Conservation (phyloP, 2,888 invertebrate genomes). For the Lepidonotus clava region DNA sequence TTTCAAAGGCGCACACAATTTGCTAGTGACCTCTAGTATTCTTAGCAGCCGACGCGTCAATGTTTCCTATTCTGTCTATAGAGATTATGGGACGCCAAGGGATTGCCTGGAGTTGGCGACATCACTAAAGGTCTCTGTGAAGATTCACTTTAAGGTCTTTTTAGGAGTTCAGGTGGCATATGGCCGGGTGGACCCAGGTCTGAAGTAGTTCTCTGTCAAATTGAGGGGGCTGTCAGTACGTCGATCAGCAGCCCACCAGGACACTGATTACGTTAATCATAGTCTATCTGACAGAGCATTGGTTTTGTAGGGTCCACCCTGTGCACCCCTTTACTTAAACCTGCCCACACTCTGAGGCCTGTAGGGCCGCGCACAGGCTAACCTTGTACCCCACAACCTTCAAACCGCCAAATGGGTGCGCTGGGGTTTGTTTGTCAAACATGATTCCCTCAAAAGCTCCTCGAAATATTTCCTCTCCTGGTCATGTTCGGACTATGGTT, state of each 20-base stretch:
- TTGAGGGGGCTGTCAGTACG: neutral
- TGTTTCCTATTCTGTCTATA: no score
- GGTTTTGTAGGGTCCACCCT: neutral
- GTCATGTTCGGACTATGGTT: no score
- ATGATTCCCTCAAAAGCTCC: neutral
- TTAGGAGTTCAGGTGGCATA: no score
- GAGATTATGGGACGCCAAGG: no score
- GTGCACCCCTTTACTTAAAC: conserved; percentile 16
- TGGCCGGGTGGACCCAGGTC: neutral
- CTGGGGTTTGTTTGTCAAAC: conserved; percentile 3
- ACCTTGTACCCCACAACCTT: neutral
- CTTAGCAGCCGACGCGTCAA: no score
- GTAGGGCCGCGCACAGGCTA: neutral
- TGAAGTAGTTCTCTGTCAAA: neutral
- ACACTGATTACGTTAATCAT: conserved; percentile 12
- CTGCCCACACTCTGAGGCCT: neutral
- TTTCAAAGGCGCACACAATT: no score
- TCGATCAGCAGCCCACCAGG: neutral
- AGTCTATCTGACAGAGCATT: conserved; percentile 17
- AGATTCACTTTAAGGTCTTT: no score
- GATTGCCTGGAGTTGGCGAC: no score
- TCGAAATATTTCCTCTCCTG: neutral
- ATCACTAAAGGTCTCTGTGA: no score
- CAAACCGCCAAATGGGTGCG: neutral
- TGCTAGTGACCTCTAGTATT: no score